A percentile compares a stretch with the other conserved stretches of the same genome.
phyloP scores from a whole-genome alignment of 1,140 invertebrate genomes.

The Ostrea edulis region DNA sequence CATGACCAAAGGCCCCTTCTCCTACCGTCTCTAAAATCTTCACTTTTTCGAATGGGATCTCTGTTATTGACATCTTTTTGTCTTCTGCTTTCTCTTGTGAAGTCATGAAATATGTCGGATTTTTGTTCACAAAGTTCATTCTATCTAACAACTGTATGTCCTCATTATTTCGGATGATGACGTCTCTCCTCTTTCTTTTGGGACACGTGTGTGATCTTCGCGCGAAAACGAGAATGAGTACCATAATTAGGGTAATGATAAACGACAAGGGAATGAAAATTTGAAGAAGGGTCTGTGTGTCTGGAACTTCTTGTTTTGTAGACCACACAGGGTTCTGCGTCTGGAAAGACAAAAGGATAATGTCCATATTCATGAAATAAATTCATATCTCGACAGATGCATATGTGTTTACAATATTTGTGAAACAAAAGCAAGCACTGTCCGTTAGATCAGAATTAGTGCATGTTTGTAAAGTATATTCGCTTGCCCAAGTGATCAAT shows the following conservation, averaged over 20 bases:
- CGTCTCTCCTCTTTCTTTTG: conserved; percentile 58
- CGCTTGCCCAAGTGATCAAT: neutral
- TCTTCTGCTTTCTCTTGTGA: conserved; percentile 49
- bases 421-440: too few species aligned
- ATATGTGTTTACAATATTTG: too few species aligned
- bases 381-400: too few species aligned
- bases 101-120: conserved; percentile 72
- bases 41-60: conserved; percentile 82
- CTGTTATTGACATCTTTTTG: conserved; percentile 59
- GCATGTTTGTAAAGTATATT: neutral
- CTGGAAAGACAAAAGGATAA: conserved; percentile 18
- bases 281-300: conserved; percentile 3
- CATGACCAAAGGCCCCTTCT: conserved; percentile 95
- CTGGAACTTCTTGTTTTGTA: neutral
- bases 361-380: too few species aligned
- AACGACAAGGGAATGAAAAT: conserved; percentile 35
- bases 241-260: neutral
- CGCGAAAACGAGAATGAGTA: neutral
- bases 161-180: conserved; percentile 68
- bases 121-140: conserved; percentile 75
- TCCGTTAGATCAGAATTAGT: neutral
- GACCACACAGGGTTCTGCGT: neutral
- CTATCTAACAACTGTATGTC: conserved; percentile 71
- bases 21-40: conserved; percentile 89
- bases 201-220: conserved; percentile 1